phyloP scores from a whole-genome alignment of 2,113 vertebrate genomes.

The Laticauda colubrina region DNA sequence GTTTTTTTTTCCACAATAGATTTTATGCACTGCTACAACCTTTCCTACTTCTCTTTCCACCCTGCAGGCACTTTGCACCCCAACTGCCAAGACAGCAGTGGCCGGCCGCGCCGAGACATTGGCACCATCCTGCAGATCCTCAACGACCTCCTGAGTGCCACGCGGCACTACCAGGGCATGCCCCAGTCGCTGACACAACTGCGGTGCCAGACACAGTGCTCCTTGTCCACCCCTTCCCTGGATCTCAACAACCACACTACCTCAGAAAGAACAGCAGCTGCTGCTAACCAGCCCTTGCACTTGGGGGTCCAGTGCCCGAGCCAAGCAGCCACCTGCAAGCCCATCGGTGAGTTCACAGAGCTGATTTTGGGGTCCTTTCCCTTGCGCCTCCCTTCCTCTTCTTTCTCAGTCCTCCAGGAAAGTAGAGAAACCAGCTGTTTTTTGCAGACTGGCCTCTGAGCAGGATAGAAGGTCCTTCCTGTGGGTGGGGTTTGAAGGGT shows the following conservation, averaged over 20 bases:
- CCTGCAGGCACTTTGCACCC: conserved; percentile 93
- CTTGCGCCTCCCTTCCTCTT: neutral
- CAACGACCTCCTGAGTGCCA: conserved; percentile 96
- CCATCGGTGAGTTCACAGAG: conserved; percentile 76
- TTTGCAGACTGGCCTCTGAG: neutral
- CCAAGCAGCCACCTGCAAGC: conserved; percentile 91
- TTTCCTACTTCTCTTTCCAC: neutral
- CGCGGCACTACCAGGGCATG: conserved; percentile 98
- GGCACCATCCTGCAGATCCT: conserved; percentile 98
- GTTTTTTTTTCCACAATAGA: fast-evolving
- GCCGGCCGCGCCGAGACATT: conserved; percentile 90
- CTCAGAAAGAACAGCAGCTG: conserved; percentile 61
- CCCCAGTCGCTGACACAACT: conserved; percentile 93
- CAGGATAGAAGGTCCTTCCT: neutral
- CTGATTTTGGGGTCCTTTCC: neutral
- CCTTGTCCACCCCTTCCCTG: conserved; percentile 74
- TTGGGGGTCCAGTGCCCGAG: conserved; percentile 86
- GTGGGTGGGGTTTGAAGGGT: neutral
- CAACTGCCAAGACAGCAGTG: conserved; percentile 96
- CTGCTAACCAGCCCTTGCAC: conserved; percentile 54
- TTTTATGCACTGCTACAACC: neutral
- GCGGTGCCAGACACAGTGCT: conserved; percentile 92
- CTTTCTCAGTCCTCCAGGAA: neutral
- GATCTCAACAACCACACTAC: conserved; percentile 90
- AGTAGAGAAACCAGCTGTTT: neutral